Evolutionary conservation across 2,888 invertebrate genomes (phyloP).

Genomic region (Julus scandinavius): DNA sequence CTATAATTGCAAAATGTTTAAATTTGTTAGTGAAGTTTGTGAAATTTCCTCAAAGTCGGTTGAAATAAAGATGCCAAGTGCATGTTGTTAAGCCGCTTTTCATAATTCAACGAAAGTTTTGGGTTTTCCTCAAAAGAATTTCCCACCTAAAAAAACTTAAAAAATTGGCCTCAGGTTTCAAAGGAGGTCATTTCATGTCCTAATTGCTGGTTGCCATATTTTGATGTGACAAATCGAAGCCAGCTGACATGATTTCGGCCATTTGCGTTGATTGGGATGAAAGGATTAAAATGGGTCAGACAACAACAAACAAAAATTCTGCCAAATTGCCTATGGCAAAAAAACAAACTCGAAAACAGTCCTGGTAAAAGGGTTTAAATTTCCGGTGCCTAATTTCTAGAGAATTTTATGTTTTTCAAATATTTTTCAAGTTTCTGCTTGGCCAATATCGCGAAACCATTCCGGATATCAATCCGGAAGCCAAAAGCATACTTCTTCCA

Average conservation of each 20-base stretch:
- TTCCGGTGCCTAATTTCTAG: neutral
- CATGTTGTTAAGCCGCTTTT: neutral
- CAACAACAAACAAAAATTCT: neutral
- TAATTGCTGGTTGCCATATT: neutral
- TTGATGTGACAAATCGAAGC: constrained; percentile 31
- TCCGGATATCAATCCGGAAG: neutral
- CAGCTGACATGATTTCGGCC: constrained; percentile 28
- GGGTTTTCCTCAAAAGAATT: neutral
- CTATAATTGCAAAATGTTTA: neutral
- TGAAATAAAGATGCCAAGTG: too few relatives aligned
- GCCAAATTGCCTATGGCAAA: neutral
- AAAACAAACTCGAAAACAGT: neutral
- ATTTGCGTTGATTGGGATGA: constrained; percentile 22
- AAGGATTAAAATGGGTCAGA: neutral
- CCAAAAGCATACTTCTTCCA: neutral
- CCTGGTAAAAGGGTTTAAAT: neutral
- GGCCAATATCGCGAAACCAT: too few relatives aligned
- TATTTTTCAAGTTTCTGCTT: too few relatives aligned
- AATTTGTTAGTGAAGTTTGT: too few relatives aligned
- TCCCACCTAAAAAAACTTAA: neutral
- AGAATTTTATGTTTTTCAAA: too few relatives aligned
- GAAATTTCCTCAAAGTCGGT: too few relatives aligned
- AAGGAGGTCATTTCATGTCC: constrained; percentile 20
- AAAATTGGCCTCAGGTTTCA: neutral
- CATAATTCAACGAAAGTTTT: neutral